Base-by-base conservation (phyloP, 37 sponge, comb jelly and placozoan species). In the Halisarca cf. caerulea region DNA sequence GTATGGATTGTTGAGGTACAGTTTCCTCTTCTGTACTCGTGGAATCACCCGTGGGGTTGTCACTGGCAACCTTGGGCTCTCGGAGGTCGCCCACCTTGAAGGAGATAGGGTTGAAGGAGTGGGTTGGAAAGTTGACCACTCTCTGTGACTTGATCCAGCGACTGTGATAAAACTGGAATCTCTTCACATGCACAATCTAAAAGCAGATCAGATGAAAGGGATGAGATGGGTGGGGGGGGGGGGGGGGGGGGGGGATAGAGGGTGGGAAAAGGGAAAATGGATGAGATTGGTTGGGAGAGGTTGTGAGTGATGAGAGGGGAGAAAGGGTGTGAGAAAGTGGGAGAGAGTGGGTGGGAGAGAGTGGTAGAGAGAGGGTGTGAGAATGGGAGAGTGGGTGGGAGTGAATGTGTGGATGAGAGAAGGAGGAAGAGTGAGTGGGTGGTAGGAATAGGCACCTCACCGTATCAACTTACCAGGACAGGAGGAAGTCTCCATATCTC, bases 401-500 rank as follows among this genome's bases (percentile, higher is more conserved):
- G n/a, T n/a, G n/a, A n/a, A n/a, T n/a, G n/a, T n/a, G n/a, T n/a
- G n/a, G n/a, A n/a, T n/a, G n/a, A n/a, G n/a, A n/a, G n/a, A n/a
- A n/a, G n/a, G n/a, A n/a, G n/a, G n/a, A n/a, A n/a, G n/a, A n/a
- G n/a, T n/a, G n/a, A n/a, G n/a, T n/a, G n/a, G n/a, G n/a, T n/a
- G n/a, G n/a, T n/a, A n/a, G n/a, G n/a, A n/a, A n/a, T n/a, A n/a
- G n/a, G n/a, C n/a, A n/a, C n/a, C n/a, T n/a, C n/a, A n/a, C n/a
- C n/a, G n/a, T n/a, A n/a, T n/a, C n/a, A n/a, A n/a, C n/a, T 92
- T 25, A 95, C 98, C 91, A 99, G 86, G 21, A 99, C 75, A 0
- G 97, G 97, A 41, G 99, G 99, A 18, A 99, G 82, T 59, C 92
- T 87, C 97, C 97, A 99, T 80, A 99, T 95, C 44, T 99, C 96